These are phyloP conservation scores for Drosophila kurseongensis DNA, from an alignment of 1,140 invertebrate species.

Conservation along the genomic window DNA sequence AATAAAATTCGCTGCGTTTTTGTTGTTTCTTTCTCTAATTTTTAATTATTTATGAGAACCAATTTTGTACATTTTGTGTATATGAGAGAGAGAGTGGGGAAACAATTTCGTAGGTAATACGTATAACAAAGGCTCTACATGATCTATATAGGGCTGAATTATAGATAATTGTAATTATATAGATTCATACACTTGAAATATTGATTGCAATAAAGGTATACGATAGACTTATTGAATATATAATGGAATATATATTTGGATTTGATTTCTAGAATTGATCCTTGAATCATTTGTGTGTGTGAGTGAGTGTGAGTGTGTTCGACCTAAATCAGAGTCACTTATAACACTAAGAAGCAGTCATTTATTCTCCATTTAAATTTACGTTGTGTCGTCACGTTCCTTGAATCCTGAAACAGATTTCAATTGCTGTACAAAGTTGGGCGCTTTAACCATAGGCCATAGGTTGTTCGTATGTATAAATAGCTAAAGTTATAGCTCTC, in stretches of 20 bases:
- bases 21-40: constrained; percentile 43
- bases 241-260: constrained; percentile 74
- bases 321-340: constrained; percentile 83
- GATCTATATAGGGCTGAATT: constrained; percentile 57
- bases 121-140: constrained; percentile 76
- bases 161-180: constrained; percentile 55
- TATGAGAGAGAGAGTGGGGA: constrained; percentile 31
- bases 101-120: constrained; percentile 26
- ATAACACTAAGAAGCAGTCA: constrained; percentile 83
- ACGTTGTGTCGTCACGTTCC: constrained; percentile 75
- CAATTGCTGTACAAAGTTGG: constrained; percentile 80
- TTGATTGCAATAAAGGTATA: constrained; percentile 76
- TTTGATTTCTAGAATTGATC: constrained; percentile 77
- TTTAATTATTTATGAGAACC: constrained; percentile 76
- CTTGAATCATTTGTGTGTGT: constrained; percentile 44
- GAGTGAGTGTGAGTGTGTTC: constrained; percentile 35
- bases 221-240: constrained; percentile 78
- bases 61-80: constrained; percentile 76
- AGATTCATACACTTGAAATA: constrained; percentile 57
- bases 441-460: constrained; percentile 43
- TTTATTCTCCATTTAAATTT: constrained; percentile 83
- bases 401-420: constrained; percentile 83
- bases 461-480: constrained; percentile 45
- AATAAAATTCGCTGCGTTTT: constrained; percentile 74
- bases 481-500: constrained; percentile 45